These are phyloP conservation scores for Rachycentron canadum DNA, from an alignment of 2,797 vertebrate genomes.

Conservation along the genomic window DNA sequence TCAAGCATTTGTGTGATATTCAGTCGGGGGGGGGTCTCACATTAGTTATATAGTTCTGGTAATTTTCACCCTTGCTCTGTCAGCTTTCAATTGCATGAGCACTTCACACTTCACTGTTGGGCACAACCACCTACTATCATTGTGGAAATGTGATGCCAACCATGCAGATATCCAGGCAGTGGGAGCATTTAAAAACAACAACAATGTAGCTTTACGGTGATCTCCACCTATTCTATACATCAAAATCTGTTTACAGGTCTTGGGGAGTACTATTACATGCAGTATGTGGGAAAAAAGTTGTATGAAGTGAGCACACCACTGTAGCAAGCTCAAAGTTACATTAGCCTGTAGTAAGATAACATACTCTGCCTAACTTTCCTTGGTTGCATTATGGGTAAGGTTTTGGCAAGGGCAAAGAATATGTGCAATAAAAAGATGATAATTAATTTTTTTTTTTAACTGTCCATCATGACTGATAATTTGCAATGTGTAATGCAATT, in stretches of 20 bases:
- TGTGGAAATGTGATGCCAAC: too few species aligned
- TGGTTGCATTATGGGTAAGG: background rate
- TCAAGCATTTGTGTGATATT: too few species aligned
- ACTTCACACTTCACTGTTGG: too few species aligned
- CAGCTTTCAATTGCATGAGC: too few species aligned
- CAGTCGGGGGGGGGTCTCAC: too few species aligned
- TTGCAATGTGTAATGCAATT: background rate
- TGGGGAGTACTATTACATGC: too few species aligned
- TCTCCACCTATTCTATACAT: background rate
- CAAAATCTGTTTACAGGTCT: background rate
- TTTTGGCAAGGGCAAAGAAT: background rate
- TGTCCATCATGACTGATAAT: background rate
- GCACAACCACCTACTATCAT: too few species aligned
- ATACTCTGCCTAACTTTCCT: background rate
- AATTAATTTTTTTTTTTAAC: background rate
- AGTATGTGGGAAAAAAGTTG: too few species aligned
- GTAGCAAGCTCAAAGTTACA: background rate
- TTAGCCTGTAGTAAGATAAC: background rate
- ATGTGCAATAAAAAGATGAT: background rate
- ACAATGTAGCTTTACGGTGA: constrained; percentile 2
- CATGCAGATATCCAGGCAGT: background rate
- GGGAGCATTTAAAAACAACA: constrained; percentile 1
- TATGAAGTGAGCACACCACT: too few species aligned
- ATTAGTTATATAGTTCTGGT: too few species aligned
- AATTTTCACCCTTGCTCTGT: too few species aligned